These are phyloP conservation scores for Gambusia holbrooki DNA, from an alignment of 2,113 vertebrate species.

Conservation along the genomic window DNA sequence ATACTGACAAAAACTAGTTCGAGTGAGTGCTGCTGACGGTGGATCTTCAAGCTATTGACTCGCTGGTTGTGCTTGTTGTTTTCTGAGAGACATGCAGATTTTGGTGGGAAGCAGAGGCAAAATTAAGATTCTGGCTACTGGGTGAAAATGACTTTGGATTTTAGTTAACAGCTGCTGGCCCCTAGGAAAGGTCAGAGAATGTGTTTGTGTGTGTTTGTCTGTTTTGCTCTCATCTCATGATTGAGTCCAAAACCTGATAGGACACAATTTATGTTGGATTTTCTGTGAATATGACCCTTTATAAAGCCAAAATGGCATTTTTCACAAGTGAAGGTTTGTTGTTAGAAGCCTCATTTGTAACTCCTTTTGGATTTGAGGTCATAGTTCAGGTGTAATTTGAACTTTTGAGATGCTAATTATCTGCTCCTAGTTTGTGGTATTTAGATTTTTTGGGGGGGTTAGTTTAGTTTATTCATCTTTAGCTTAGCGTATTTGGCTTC, in stretches of 20 bases:
- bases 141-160: constrained; percentile 46
- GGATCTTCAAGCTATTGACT: not conserved
- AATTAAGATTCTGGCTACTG: constrained; percentile 29
- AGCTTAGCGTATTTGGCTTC: too few species aligned
- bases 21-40: not conserved
- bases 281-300: not conserved
- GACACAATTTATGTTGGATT: not conserved
- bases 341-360: too few species aligned
- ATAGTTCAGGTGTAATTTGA: too few species aligned
- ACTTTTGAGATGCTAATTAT: too few species aligned
- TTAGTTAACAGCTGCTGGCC: constrained; percentile 55
- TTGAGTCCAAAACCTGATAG: not conserved
- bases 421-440: too few species aligned
- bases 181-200: constrained; percentile 24
- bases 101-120: constrained; percentile 8
- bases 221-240: not conserved
- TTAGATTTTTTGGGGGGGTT: too few species aligned
- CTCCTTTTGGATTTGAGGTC: too few species aligned
- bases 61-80: not conserved
- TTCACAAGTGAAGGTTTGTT: too few species aligned
- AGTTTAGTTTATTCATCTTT: too few species aligned
- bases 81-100: constrained; percentile 1
- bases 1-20: not conserved
- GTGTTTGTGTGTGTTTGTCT: not conserved
- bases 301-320: too few species aligned